Evolutionary conservation across 2,888 invertebrate species (phyloP), one percentile per base, ranked within the genome.

Genomic region (Holacanthella duospinosa): DNA sequence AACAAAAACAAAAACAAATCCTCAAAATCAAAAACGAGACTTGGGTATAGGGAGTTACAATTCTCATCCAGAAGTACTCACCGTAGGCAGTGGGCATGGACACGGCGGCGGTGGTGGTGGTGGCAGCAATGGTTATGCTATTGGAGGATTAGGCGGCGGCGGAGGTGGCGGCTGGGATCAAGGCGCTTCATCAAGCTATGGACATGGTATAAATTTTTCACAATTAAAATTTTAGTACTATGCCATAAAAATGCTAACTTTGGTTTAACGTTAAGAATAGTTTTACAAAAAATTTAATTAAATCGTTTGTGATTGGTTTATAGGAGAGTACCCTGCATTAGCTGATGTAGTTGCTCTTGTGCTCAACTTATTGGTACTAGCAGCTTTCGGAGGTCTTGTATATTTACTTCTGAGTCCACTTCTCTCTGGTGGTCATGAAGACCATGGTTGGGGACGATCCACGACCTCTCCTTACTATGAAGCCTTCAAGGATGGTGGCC

Each of bases 271-370:
- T 36, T 36, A 9, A 16, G 6, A 36, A 36, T 16, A 9, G 36
- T 48, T 48, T 4, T 16, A 48, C 48, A 4, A 21, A 36, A 36
- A 36, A 36, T 12, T 16, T 16, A 36, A 36, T n/a, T n/a, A 36
- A 36, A 36, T 36, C 4, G 48, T 48, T 9, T 48, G 19, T 9
- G 16, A 36, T 36, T 36, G 6, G 6, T 16, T 16, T 12, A 36
- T 21, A 61, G 66, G 68, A 67, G 73, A 73, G 63, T 72, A 71
- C 68, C 73, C 73, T 63, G 73, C 73, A 65, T 65, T 73, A 57
- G 73, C 73, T 66, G 73, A 73, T 65, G 72, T 72, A 56, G 73
- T 73, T 55, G 73, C 73, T 64, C 71, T 73, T 58, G 73, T 73
- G 61, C 62, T 73, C 65, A 73, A 73, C 68, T 65, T 73, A 36